Evolutionary conservation across 2,888 invertebrate species (phyloP).

Genomic region (Caenorhabditis sinica): DNA sequence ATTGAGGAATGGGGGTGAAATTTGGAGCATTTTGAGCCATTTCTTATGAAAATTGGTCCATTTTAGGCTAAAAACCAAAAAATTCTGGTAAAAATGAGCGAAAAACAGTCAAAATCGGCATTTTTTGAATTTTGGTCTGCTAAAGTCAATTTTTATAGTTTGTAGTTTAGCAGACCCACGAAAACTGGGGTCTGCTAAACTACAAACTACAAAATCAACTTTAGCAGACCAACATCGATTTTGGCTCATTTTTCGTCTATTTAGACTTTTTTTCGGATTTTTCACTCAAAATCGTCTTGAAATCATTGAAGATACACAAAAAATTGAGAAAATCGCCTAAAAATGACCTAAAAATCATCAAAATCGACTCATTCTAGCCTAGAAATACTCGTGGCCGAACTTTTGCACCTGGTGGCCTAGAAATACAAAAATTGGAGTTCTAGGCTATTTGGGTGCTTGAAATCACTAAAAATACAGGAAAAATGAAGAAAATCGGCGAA

Average conservation of each 20-base stretch:
- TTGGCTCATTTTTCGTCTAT: background rate
- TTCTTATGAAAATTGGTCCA: too few relatives aligned
- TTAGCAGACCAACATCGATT: background rate
- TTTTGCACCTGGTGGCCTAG: too few relatives aligned
- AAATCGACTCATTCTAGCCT: too few relatives aligned
- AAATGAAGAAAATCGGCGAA: background rate
- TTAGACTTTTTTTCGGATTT: background rate
- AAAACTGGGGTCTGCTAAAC: too few relatives aligned
- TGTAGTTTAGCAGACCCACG: background rate
- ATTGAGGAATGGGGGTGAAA: too few relatives aligned
- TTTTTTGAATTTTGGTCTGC: too few relatives aligned
- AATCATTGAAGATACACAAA: too few relatives aligned
- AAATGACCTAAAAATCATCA: background rate
- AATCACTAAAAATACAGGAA: background rate
- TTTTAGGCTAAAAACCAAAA: background rate
- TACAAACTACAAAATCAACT: background rate
- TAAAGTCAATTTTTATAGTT: too few relatives aligned
- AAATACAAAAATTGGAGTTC: background rate
- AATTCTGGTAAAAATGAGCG: background rate
- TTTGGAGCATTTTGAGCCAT: too few relatives aligned
- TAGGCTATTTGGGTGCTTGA: too few relatives aligned
- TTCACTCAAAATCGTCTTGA: too few relatives aligned
- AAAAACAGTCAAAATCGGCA: background rate
- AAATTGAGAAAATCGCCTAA: slow-evolving; percentile 1
- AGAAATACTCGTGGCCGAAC: too few relatives aligned